phyloP scores from a whole-genome alignment of 2,888 invertebrate genomes.

The Campoplex nolae region DNA sequence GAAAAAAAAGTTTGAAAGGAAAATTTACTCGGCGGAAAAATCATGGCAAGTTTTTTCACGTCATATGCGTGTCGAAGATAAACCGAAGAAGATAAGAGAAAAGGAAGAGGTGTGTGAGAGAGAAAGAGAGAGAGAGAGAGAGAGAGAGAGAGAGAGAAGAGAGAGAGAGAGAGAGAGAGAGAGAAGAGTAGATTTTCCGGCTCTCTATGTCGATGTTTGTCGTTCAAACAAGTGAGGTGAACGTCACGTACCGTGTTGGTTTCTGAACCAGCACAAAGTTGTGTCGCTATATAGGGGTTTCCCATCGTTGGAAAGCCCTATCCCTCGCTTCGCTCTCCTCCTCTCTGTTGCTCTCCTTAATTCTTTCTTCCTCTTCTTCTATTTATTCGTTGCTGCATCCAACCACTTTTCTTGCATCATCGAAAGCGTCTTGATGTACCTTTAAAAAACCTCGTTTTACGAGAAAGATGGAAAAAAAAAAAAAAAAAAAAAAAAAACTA shows the following conservation, averaged over 20 bases:
- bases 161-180: background rate
- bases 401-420: slow-evolving; percentile 24
- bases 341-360: background rate
- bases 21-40: slow-evolving; percentile 9
- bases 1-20: background rate
- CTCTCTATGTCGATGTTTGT: slow-evolving; percentile 51
- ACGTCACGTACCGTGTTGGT: slow-evolving; percentile 48
- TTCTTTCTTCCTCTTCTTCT: slow-evolving; percentile 13
- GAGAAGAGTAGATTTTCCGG: slow-evolving; percentile 38
- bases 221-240: slow-evolving; percentile 47
- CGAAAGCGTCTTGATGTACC: slow-evolving; percentile 8
- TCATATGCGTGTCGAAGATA: slow-evolving; percentile 34
- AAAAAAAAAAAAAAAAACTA: background rate
- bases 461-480: background rate
- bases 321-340: background rate
- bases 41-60: slow-evolving; percentile 23
- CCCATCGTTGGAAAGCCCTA: slow-evolving; percentile 2
- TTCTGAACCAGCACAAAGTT: slow-evolving; percentile 57
- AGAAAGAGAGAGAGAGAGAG: background rate
- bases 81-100: slow-evolving; percentile 8
- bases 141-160: background rate
- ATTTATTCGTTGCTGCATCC: slow-evolving; percentile 13
- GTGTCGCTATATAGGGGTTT: slow-evolving; percentile 18
- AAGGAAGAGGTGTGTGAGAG: slow-evolving; percentile 1
- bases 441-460: slow-evolving; percentile 45